Evolutionary conservation across 2,113 vertebrate species (phyloP), one percentile per base, ranked within the genome.

Genomic region (Danionella cerebrum): DNA sequence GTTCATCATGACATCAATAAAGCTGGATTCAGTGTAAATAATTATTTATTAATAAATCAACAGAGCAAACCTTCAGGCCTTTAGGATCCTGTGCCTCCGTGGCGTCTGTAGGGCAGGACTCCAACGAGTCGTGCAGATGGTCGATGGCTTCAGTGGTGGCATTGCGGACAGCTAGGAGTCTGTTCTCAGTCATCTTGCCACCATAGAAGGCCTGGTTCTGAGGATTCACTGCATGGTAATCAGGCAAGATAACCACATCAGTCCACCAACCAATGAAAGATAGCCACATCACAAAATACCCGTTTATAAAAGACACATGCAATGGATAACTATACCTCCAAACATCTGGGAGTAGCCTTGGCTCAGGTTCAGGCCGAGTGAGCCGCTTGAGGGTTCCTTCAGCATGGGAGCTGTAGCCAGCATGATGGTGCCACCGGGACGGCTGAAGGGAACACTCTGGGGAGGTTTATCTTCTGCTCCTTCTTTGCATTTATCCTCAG

Each of bases 121-220:
- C 91, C 53, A 97, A 79, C 2, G 93, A 95, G 59, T 80, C 84
- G 71, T 97, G 92, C 18, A 98, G 89, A 69, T 93, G 89, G 70
- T 92, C 86, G 11, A 95, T 92, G 66, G 91, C 89, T 45, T 96
- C 91, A 2, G 82, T 84, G 2, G 78, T 95, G 71, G 90, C 84
- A 22, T 81, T 87, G 50, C 83, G 91, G 25, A 91, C 87, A 0
- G 86, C 80, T 1, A 79, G 80, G 50, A 91, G 67, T 18, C 75
- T 79, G 14, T 83, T 79, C 6, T 89, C 80, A 0, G 87, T 91
- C 82, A 86, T 87, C 59, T 81, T 79, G 25, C 91, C 92, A 8
- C 90, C 85, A 3, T 85, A 92, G 1, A 90, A 84, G 11, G 75
- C 79, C 36, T 85, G 80, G 44, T 11, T 27, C 53, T 75, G 82